Conservation (phyloP, 2,113 vertebrate species). For the Edolisoma coerulescens region DNA sequence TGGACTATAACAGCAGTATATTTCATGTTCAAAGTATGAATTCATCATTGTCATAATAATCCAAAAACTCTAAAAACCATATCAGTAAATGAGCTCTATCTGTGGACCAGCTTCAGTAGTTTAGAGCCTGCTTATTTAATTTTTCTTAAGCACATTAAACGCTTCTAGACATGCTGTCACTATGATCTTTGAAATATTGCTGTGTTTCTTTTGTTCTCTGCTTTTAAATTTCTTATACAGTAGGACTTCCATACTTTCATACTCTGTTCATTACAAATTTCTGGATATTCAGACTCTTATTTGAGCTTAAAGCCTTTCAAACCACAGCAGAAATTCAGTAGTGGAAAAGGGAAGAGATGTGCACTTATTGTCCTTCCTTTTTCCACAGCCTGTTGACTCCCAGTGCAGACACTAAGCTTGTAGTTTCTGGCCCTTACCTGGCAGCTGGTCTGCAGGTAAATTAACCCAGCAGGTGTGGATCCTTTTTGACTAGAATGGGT, state of each 20-base stretch:
- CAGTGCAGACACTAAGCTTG: neutral
- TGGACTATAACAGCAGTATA: neutral
- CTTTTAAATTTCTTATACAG: neutral
- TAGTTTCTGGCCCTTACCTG: neutral
- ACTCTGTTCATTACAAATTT: neutral
- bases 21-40: neutral
- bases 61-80: neutral
- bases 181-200: neutral
- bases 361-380: neutral
- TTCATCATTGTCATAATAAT: neutral
- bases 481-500: neutral
- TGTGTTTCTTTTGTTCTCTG: neutral
- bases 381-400: neutral
- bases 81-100: neutral
- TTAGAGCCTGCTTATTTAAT: neutral
- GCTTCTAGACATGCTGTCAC: neutral
- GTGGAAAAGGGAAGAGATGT: neutral
- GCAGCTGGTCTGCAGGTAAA: neutral
- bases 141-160: neutral
- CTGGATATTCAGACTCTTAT: neutral
- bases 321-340: neutral
- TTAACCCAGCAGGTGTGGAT: neutral
- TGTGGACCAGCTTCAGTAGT: neutral
- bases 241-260: neutral
- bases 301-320: neutral